Evolutionary conservation across 2,113 vertebrate genomes (phyloP).

Genomic region (Pan paniscus): DNA sequence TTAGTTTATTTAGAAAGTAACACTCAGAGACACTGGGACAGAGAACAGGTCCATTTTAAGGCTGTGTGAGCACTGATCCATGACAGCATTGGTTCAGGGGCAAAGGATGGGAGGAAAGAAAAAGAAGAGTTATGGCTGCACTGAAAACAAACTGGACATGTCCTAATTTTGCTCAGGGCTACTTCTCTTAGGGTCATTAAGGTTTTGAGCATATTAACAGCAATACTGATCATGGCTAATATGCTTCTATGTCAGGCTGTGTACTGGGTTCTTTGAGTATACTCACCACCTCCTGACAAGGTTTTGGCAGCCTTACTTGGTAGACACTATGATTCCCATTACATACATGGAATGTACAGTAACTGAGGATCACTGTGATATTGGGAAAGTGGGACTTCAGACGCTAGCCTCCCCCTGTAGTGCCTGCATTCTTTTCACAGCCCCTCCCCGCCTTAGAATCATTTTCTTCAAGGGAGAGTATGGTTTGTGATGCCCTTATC

Average conservation of each 20-base stretch:
- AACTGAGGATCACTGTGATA: fast-evolving
- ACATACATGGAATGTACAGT: fast-evolving
- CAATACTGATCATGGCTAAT: fast-evolving
- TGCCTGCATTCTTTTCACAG: fast-evolving
- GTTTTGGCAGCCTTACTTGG: background rate
- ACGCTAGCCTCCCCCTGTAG: fast-evolving
- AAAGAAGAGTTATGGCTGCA: background rate
- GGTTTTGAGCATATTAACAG: background rate
- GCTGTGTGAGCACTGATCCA: fast-evolving
- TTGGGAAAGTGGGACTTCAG: background rate
- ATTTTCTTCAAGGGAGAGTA: background rate
- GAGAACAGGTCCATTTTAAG: background rate
- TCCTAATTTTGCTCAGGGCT: background rate
- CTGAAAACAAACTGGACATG: background rate
- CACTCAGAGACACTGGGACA: background rate
- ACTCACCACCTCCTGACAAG: background rate
- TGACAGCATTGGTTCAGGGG: background rate
- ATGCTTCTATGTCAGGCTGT: fast-evolving
- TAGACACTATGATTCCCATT: fast-evolving
- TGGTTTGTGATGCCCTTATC: fast-evolving
- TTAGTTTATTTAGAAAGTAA: background rate
- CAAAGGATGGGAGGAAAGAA: background rate
- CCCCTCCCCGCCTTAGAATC: too few species aligned
- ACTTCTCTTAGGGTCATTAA: background rate
- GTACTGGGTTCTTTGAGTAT: background rate